A percentile compares a stretch with the other conserved stretches of the same genome.
Conservation (phyloP, 2,113 vertebrate genomes). For the Callopanchax toddi region DNA sequence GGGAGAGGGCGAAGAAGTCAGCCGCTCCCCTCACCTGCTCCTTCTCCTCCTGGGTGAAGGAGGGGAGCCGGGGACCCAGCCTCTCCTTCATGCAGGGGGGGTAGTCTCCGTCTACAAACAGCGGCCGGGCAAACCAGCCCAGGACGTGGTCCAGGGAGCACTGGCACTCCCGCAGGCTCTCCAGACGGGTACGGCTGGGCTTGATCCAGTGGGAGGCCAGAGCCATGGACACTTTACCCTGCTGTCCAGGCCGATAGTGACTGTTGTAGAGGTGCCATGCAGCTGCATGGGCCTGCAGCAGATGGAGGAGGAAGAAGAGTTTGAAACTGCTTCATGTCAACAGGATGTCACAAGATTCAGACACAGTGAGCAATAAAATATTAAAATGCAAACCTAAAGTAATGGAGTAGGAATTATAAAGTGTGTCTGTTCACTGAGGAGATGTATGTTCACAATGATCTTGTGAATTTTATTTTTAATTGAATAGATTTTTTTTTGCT, state of each 20-base stretch:
- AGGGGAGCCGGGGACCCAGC: conserved; percentile 86
- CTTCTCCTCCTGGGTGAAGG: conserved; percentile 86
- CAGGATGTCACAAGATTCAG: too few species aligned
- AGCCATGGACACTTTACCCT: conserved; percentile 90
- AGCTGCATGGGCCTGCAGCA: conserved; percentile 88
- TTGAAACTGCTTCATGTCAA: too few species aligned
- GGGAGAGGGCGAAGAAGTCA: conserved; percentile 96
- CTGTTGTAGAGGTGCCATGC: conserved; percentile 93
- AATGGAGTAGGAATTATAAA: too few species aligned
- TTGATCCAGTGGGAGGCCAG: conserved; percentile 95
- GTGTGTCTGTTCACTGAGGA: too few species aligned
- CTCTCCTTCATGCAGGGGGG: conserved; percentile 89
- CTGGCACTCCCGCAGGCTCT: conserved; percentile 86
- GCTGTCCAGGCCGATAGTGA: conserved; percentile 85
- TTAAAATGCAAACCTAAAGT: too few species aligned
- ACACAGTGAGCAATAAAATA: too few species aligned
- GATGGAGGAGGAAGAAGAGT: too few species aligned
- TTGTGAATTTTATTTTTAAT: too few species aligned
- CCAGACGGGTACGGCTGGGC: conserved; percentile 83
- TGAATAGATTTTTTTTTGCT: too few species aligned
- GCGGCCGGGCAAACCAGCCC: conserved; percentile 95
- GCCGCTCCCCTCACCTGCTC: conserved; percentile 86
- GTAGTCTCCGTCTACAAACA: conserved; percentile 94
- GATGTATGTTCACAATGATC: too few species aligned
- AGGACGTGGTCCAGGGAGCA: conserved; percentile 94